Base-by-base conservation (phyloP, 2,797 vertebrate species). In the Heterohyrax brucei region DNA sequence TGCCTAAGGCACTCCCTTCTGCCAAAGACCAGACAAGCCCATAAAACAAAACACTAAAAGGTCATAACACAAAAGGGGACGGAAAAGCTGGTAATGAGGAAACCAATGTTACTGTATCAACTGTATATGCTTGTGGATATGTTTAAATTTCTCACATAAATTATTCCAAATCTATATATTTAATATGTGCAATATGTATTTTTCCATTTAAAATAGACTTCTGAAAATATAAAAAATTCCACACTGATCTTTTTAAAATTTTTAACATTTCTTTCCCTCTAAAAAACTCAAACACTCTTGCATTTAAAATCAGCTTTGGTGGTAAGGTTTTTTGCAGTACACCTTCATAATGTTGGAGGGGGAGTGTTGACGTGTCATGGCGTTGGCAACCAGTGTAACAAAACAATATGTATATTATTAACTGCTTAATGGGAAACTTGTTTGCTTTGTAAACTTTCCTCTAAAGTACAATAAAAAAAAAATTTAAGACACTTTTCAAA, bases 301-400 rank as follows among this genome's bases (percentile, higher is more conserved):
- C 50, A 78, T 72, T 77, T 84, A 5, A 59, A 96, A 97, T 97
- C 95, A 97, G 80, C 72, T 66, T 56, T 79, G 0, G 94, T 91
- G 39, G 5, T 53, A 95, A 95, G 77, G 83, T 96, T 93, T 94
- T 95, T 77, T 91, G 68, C 95, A 94, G 97, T 88, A 68, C 68
- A 18, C 62, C 95, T 95, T 39, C 39, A 39, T 39, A 39, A 39
- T 39, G 39, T 39, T 39, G 39, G 39, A 39, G 39, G 39, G 39
- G 39, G 39, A 39, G 39, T 53, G 53, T 56, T 56, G 53, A 56
- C 53, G 18, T 56, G 53, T 53, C 50, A 7, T 56, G 53, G 12
- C 3, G 53, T 56, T 56, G 53, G 53, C 53, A 56, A 56, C 12
- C 10, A 56, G 18, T 56, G 53, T 56, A 12, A 56, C 53, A 56